A percentile compares a stretch with the other conserved stretches of the same genome.
Evolutionary conservation across 2,888 invertebrate species (phyloP).

Genomic region (Macrostomum cliftonense): DNA sequence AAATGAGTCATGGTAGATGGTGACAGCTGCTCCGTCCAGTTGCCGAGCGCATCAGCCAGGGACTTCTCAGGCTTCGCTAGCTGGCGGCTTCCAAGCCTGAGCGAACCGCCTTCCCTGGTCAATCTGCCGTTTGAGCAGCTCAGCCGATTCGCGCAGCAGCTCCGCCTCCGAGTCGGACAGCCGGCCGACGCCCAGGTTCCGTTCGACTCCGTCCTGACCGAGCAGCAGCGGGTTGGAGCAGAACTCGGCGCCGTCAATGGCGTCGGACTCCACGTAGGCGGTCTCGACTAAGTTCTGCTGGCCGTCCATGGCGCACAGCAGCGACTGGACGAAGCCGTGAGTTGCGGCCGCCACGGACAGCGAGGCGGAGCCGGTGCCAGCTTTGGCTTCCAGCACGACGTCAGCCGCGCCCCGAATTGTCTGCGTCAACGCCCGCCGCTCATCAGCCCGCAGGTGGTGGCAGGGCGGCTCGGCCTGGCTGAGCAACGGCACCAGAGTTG

Average conservation of each 20-base stretch:
- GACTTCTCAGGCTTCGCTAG: no score
- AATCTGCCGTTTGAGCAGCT: conserved; percentile 81
- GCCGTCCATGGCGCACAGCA: conserved; percentile 66
- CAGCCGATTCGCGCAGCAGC: conserved; percentile 65
- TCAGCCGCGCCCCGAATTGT: conserved; percentile 98
- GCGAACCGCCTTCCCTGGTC: conserved; percentile 76
- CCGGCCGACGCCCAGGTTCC: conserved; percentile 75
- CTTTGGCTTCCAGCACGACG: conserved; percentile 91
- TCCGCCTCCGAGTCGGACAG: conserved; percentile 62
- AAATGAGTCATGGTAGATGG: no score
- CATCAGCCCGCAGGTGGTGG: conserved; percentile 34
- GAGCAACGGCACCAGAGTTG: conserved; percentile 86
- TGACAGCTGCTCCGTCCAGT: no score
- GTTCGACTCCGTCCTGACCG: conserved; percentile 63
- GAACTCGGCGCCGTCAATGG: conserved; percentile 60
- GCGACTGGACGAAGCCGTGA: conserved; percentile 64
- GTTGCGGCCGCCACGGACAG: conserved; percentile 95
- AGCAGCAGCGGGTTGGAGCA: conserved; percentile 78
- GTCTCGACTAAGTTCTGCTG: conserved; percentile 74
- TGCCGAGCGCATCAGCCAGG: no score
- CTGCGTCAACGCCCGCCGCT: conserved; percentile 64
- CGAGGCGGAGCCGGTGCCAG: conserved; percentile 93
- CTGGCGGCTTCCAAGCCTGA: no score
- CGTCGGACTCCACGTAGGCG: conserved; percentile 66
- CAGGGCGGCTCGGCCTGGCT: no score